Base-by-base conservation (phyloP, 2,888 invertebrate species). In the Lithosia quadra region DNA sequence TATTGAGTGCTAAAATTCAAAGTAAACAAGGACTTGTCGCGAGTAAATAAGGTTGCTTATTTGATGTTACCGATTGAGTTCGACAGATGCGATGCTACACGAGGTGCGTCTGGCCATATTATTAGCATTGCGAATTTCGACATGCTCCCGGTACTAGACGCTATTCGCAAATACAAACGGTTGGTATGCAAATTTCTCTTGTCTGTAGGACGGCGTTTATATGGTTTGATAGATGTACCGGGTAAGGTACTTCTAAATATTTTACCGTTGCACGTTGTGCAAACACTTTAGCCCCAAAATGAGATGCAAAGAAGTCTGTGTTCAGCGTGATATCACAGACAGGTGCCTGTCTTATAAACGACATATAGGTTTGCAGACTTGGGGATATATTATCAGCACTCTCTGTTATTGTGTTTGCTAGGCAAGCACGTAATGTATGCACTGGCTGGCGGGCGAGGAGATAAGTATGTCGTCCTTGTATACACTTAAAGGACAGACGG, bases 41-140 rank as follows among this genome's bases (percentile, higher is more conserved):
- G 28, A 65, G 65, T 80, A 53, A 69, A 80, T 90, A 91, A 83
- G 86, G 89, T 86, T 76, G 82, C 69, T 83, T 83, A 79, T 90
- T 78, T 79, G 73, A 75, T 76, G 78, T 74, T 75, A 67, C 72
- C 72, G 69, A 77, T 75, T 84, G 87, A 84, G 85, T 79, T 79
- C 85, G 84, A 83, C 89, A 87, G 86, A 90, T 88, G 87, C 84
- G 85, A 83, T 81, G 79, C 80, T 82, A 84, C 83, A 86, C 87
- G 87, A 91, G 90, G 87, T 91, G 89, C 88, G 92, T 91, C 91
- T 91, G 90, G 88, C 89, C 85, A 91, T 92, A 91, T 92, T 90
- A 93, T 92, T 92, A 91, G 91, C 91, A 92, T 88, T 91, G 89
- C 89, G 91, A 91, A 92, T 92, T 92, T 92, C 89, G 90, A 91